Conservation (phyloP, 2,888 invertebrate genomes). For the Coecobrya sp. region DNA sequence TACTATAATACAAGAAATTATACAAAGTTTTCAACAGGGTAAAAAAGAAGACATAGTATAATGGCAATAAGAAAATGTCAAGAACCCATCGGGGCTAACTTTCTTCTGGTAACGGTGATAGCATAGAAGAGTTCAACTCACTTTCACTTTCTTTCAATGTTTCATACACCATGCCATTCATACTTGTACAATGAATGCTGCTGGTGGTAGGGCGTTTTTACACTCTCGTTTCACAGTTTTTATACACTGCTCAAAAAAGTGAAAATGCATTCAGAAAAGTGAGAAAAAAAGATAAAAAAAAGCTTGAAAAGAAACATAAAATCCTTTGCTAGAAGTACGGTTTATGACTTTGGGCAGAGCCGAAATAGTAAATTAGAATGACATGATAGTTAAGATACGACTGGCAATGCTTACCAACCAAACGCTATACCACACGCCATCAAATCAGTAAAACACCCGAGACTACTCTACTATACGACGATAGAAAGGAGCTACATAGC, state of each 20-base stretch:
- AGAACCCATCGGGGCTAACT: slow-evolving; percentile 70
- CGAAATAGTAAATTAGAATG: slow-evolving; percentile 83
- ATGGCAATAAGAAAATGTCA: slow-evolving; percentile 78
- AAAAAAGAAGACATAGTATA: slow-evolving; percentile 62
- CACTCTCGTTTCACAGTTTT: background rate
- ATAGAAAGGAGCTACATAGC: too few species aligned
- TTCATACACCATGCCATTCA: slow-evolving; percentile 33
- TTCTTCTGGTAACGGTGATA: slow-evolving; percentile 20
- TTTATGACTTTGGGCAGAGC: slow-evolving; percentile 80
- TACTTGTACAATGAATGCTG: background rate
- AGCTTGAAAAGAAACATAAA: slow-evolving; percentile 64
- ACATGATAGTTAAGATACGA: slow-evolving; percentile 81
- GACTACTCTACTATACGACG: too few species aligned
- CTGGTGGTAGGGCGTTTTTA: background rate
- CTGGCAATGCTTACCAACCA: slow-evolving; percentile 51
- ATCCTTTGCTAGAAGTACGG: slow-evolving; percentile 58
- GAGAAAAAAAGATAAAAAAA: slow-evolving; percentile 37
- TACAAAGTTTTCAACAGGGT: slow-evolving; percentile 78
- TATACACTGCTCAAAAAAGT: background rate
- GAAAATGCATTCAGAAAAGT: slow-evolving; percentile 35
- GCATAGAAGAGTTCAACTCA: slow-evolving; percentile 10
- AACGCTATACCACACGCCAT: background rate
- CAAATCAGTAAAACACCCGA: slow-evolving; percentile 16
- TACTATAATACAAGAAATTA: slow-evolving; percentile 78
- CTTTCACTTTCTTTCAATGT: slow-evolving; percentile 26